phyloP scores from a whole-genome alignment of 2,888 invertebrate genomes.

The Polydrusus tereticollis region DNA sequence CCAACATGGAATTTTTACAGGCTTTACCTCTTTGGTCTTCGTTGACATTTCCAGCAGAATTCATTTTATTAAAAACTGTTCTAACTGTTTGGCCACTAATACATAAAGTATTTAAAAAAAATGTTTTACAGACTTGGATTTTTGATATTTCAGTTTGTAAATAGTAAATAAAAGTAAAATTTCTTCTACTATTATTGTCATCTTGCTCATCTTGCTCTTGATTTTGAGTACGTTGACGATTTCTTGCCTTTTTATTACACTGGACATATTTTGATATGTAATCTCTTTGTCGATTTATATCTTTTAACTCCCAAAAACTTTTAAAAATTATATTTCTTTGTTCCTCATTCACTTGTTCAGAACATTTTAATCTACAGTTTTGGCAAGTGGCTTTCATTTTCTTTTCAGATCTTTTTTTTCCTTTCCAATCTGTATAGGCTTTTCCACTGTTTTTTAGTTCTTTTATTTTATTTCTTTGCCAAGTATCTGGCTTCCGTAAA shows the following conservation, averaged over 20 bases:
- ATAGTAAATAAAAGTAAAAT: slow-evolving; percentile 13
- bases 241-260: slow-evolving; percentile 1
- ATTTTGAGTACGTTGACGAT: background rate
- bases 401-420: background rate
- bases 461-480: slow-evolving; percentile 21
- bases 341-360: slow-evolving; percentile 3
- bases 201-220: background rate
- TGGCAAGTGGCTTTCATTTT: slow-evolving; percentile 7
- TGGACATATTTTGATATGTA: slow-evolving; percentile 17
- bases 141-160: background rate
- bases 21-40: slow-evolving; percentile 46
- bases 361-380: slow-evolving; percentile 13
- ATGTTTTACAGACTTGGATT: slow-evolving; percentile 21
- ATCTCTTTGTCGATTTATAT: slow-evolving; percentile 14
- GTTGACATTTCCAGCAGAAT: slow-evolving; percentile 26
- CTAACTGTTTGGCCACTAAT: slow-evolving; percentile 31
- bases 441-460: slow-evolving; percentile 5
- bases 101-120: slow-evolving; percentile 25
- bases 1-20: slow-evolving; percentile 47
- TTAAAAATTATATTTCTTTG: slow-evolving; percentile 6
- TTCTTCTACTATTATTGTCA: background rate
- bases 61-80: slow-evolving; percentile 40
- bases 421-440: slow-evolving; percentile 15
- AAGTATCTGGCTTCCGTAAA: background rate
- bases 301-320: background rate